phyloP scores from a whole-genome alignment of 2,797 vertebrate genomes.

The Parotocinclus haroldoi region DNA sequence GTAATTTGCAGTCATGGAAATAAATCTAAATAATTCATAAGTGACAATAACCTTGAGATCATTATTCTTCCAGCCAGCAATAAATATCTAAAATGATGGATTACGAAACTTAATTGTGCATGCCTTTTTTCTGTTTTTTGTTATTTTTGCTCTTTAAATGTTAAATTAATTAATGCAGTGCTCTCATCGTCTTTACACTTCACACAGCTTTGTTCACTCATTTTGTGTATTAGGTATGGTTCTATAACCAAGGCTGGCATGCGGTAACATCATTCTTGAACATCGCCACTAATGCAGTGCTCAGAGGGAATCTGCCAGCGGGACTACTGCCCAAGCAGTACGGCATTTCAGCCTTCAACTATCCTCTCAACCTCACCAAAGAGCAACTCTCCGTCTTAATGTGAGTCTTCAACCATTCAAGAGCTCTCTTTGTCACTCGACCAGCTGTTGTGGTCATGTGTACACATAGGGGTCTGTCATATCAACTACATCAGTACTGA shows the following conservation, averaged over 20 bases:
- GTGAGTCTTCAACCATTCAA: slow-evolving; percentile 71
- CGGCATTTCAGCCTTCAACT: slow-evolving; percentile 87
- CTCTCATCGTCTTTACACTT: neutral
- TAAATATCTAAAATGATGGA: no score
- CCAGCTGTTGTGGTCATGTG: neutral
- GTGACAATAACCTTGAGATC: no score
- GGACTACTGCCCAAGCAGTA: slow-evolving; percentile 73
- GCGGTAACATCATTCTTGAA: slow-evolving; percentile 84
- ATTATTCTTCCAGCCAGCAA: no score
- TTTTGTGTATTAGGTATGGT: slow-evolving; percentile 83
- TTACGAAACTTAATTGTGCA: no score
- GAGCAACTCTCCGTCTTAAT: slow-evolving; percentile 85
- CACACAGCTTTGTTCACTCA: neutral
- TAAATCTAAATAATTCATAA: no score
- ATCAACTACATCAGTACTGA: no score
- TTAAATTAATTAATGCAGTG: no score
- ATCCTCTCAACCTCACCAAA: slow-evolving; percentile 94
- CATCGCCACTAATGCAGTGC: slow-evolving; percentile 89
- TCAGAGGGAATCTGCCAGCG: slow-evolving; percentile 81
- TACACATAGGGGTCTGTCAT: neutral
- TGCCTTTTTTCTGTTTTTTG: no score
- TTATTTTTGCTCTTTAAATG: no score
- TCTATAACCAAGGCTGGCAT: slow-evolving; percentile 96
- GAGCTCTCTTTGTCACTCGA: neutral
- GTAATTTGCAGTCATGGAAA: no score